Conservation (phyloP, 2,888 invertebrate species). For the Ophion ventricosus region DNA sequence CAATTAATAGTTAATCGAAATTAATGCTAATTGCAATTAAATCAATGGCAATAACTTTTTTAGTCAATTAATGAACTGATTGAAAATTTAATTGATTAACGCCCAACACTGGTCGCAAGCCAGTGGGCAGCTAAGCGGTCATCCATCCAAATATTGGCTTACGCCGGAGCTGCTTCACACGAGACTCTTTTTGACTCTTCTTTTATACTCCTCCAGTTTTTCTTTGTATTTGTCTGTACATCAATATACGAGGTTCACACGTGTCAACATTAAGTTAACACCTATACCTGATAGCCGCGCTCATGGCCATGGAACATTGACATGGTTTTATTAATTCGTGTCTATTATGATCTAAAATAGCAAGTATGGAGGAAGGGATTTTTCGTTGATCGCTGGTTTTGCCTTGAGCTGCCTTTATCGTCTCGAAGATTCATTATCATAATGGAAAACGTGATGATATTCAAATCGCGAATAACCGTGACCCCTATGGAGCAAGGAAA, state of each 20-base stretch:
- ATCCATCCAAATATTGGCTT: not conserved
- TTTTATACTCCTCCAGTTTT: not conserved
- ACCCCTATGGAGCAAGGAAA: conserved; percentile 55
- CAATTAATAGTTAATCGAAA: too few relatives aligned
- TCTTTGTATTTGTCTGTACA: not conserved
- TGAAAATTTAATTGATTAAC: too few relatives aligned
- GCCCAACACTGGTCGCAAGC: too few relatives aligned
- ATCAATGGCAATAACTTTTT: too few relatives aligned
- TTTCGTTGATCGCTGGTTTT: conserved; percentile 3
- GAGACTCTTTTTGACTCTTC: not conserved
- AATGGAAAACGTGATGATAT: conserved; percentile 59
- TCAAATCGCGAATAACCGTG: conserved; percentile 65
- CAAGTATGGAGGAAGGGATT: not conserved
- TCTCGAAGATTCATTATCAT: conserved; percentile 63
- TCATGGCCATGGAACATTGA: conserved; percentile 5
- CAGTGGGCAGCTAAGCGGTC: not conserved
- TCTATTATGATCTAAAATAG: not conserved
- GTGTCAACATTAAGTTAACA: not conserved
- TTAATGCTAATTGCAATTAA: too few relatives aligned
- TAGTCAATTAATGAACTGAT: too few relatives aligned
- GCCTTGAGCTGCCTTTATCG: conserved; percentile 16
- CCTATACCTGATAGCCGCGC: not conserved
- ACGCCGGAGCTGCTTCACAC: not conserved
- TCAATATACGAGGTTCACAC: not conserved
- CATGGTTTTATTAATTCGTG: conserved; percentile 3